Evolutionary conservation across 1,140 invertebrate species (phyloP).

Genomic region (Helicoverpa armigera): DNA sequence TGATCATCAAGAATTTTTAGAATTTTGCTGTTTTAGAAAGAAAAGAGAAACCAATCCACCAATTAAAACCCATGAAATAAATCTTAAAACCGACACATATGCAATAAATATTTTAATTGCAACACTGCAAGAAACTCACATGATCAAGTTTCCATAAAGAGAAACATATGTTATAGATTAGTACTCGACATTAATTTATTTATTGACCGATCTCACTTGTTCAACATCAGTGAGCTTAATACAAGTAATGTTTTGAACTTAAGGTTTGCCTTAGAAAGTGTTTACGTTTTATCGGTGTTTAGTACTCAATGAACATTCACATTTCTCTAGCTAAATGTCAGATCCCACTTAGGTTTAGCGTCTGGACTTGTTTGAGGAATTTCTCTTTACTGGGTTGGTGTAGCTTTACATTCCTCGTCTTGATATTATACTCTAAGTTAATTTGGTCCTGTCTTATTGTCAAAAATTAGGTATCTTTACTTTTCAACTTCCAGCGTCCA

Average conservation of each 20-base stretch:
- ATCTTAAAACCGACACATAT: background rate
- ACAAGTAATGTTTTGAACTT: conserved; percentile 20
- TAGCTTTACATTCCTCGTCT: background rate
- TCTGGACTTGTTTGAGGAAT: conserved; percentile 4
- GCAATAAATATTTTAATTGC: conserved; percentile 18
- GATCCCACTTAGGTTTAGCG: conserved; percentile 11
- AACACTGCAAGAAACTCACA: background rate
- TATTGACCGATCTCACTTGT: background rate
- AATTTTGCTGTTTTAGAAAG: background rate
- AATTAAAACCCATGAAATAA: conserved; percentile 3
- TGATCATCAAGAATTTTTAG: background rate
- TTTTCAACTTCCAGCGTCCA: background rate
- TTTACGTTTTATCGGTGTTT: conserved; percentile 10
- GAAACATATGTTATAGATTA: conserved; percentile 4
- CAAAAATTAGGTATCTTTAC: no score
- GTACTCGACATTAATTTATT: background rate
- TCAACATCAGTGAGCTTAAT: background rate
- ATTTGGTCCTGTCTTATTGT: background rate
- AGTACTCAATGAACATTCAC: background rate
- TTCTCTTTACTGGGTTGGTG: background rate
- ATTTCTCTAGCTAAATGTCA: conserved; percentile 20
- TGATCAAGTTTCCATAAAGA: background rate
- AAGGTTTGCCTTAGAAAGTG: conserved; percentile 24
- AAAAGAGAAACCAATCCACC: background rate
- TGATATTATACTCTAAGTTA: background rate